Base-by-base conservation (phyloP, 2,888 invertebrate species). In the Caprella mutica region DNA sequence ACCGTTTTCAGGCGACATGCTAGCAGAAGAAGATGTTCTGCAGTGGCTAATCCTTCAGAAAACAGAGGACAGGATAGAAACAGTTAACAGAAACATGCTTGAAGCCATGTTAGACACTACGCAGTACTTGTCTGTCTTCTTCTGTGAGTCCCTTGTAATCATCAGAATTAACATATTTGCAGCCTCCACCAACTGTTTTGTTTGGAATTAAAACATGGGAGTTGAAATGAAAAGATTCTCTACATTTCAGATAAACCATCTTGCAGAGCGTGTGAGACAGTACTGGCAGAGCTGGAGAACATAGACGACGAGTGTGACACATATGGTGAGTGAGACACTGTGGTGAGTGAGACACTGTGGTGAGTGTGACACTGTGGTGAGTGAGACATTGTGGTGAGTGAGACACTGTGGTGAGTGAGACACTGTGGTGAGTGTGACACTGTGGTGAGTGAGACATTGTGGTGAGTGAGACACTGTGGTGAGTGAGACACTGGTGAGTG, bases 31-130 rank as follows among this genome's bases (percentile, higher is more conserved):
- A 69, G 91, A 92, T 75, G 90, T 92, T 0, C 75, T 92, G 0
- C 89, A 90, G 70, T 92, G 92, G 92, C 75, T 92, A 12, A 88
- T 91, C 44, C 86, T 87, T n/a, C 91, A 92, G 71, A 84, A 86
- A 74, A 90, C 89, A 2, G 92, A 92, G 74, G 91, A 92, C 72
- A 80, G 90, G 52, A 92, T 92, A 66, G 92, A 92, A 73, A 76
- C 90, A 4, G 90, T 92, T 55, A 91, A 91, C 2, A 77, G 91
- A 68, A 84, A 86, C 24, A 90, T 92, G 87, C 74, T 92, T 29
- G 92, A 92, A 71, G 81, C 83, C 19, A 83, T 89, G 78, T 86
- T 92, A 3, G 87, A 89, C 71, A 87, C 90, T 67, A 86, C 88
- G 0, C 91, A 93, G 72, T 92, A 92, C 71, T 75, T 92, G 65